Conservation (phyloP, 2,888 invertebrate genomes). For the Latrodectus elegans region DNA sequence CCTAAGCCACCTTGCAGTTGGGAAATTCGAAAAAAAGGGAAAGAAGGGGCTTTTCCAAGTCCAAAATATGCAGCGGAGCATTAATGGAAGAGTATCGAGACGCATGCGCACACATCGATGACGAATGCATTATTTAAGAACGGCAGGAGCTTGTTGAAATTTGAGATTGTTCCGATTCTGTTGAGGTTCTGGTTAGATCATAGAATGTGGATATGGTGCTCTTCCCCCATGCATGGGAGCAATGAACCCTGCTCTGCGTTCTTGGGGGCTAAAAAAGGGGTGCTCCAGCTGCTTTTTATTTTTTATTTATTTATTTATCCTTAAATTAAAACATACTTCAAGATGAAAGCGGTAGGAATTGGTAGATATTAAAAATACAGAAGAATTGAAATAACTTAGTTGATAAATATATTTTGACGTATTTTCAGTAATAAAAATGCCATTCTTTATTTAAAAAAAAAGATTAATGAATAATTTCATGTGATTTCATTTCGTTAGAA, state of each 20-base stretch:
- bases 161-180: neutral
- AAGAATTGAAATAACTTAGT: too few relatives aligned
- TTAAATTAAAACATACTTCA: too few relatives aligned
- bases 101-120: neutral
- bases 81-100: neutral
- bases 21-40: constrained; percentile 12
- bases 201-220: neutral
- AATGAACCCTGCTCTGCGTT: neutral
- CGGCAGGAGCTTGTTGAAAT: neutral
- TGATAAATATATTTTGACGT: too few relatives aligned
- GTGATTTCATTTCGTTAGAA: too few relatives aligned
- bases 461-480: too few relatives aligned
- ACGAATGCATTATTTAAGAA: neutral
- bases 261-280: constrained; percentile 1
- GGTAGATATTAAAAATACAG: too few relatives aligned
- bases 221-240: neutral
- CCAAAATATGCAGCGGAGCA: neutral
- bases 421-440: too few relatives aligned
- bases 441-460: too few relatives aligned
- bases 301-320: too few relatives aligned
- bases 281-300: neutral
- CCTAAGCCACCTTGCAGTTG: constrained; percentile 40
- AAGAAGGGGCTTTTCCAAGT: neutral
- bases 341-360: too few relatives aligned
- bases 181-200: neutral